These are phyloP conservation scores for Nomada ruficornis DNA, from an alignment of 2,888 invertebrate genomes.

Conservation along the genomic window DNA sequence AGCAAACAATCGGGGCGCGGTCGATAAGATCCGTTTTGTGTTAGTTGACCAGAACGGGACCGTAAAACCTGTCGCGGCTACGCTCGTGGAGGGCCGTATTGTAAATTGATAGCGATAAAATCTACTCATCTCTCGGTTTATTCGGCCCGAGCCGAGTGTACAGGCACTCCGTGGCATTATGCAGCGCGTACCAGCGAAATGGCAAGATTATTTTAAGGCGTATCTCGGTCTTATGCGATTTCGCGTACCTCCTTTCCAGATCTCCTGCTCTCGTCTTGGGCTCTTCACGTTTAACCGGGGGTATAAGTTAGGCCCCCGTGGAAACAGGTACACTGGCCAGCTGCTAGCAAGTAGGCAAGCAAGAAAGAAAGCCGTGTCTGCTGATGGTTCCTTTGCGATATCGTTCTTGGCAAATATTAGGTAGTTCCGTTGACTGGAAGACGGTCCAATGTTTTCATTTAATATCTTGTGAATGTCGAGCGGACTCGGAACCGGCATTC, in stretches of 20 bases:
- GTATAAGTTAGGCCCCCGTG: conserved; percentile 47
- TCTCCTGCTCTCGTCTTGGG: conserved; percentile 14
- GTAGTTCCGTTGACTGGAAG: conserved; percentile 68
- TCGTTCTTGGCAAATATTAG: conserved; percentile 82
- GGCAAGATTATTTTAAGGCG: conserved; percentile 72
- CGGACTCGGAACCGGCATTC: conserved; percentile 76
- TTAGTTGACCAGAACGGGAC: conserved; percentile 62
- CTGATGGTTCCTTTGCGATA: conserved; percentile 82
- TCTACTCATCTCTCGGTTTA: conserved; percentile 69
- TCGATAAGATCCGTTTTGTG: conserved; percentile 68
- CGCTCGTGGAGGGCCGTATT: conserved; percentile 54
- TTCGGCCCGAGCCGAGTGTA: conserved; percentile 43
- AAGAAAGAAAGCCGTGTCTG: conserved; percentile 60
- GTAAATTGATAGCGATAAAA: conserved; percentile 73
- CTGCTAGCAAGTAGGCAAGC: conserved; percentile 21
- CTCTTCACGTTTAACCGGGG: conserved; percentile 42
- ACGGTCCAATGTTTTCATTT: conserved; percentile 82
- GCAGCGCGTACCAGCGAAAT: conserved; percentile 64
- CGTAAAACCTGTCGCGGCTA: conserved; percentile 60
- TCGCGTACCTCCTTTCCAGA: conserved; percentile 43
- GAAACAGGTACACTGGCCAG: conserved; percentile 10
- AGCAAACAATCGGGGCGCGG: conserved; percentile 64
- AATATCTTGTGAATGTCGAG: conserved; percentile 80
- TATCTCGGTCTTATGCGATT: conserved; percentile 64
- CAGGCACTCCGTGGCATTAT: conserved; percentile 35